A percentile compares a stretch with the other conserved stretches of the same genome.
Evolutionary conservation across 2,113 vertebrate species (phyloP).

Genomic region (Xiphophorus hellerii): DNA sequence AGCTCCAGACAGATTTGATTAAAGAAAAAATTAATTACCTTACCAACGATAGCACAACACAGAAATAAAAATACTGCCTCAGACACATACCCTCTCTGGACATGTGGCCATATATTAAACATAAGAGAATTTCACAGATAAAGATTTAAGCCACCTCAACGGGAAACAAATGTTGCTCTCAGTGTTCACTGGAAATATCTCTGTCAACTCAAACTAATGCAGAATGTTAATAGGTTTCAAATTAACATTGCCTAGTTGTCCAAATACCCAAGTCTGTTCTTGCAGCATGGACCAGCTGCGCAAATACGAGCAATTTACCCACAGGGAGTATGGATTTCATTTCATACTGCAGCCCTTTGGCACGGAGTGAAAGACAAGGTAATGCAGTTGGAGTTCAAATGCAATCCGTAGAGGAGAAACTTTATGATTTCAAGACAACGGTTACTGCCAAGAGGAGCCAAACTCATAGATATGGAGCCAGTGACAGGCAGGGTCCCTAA

Average conservation of each 20-base stretch:
- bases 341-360: constrained; percentile 47
- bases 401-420: constrained; percentile 45
- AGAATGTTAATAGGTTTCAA: constrained; percentile 74
- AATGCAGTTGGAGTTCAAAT: constrained; percentile 54
- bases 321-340: constrained; percentile 68
- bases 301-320: constrained; percentile 71
- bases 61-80: constrained; percentile 28
- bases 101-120: constrained; percentile 42
- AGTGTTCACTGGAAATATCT: constrained; percentile 57
- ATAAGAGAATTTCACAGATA: constrained; percentile 53
- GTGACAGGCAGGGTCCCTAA: constrained; percentile 32
- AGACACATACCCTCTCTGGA: constrained; percentile 34
- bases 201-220: constrained; percentile 54
- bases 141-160: constrained; percentile 35
- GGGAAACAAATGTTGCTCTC: constrained; percentile 60
- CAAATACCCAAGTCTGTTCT: constrained; percentile 58
- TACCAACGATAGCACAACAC: constrained; percentile 42
- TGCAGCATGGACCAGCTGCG: constrained; percentile 62
- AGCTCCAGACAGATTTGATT: constrained; percentile 74
- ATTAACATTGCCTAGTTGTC: constrained; percentile 76
- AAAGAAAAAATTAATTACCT: constrained; percentile 64
- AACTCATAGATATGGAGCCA: constrained; percentile 42
- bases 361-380: constrained; percentile 35
- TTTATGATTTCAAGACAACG: constrained; percentile 47
- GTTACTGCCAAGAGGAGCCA: constrained; percentile 27